Conservation (phyloP, 1,140 invertebrate species). For the Parasteatoda tepidariorum region DNA sequence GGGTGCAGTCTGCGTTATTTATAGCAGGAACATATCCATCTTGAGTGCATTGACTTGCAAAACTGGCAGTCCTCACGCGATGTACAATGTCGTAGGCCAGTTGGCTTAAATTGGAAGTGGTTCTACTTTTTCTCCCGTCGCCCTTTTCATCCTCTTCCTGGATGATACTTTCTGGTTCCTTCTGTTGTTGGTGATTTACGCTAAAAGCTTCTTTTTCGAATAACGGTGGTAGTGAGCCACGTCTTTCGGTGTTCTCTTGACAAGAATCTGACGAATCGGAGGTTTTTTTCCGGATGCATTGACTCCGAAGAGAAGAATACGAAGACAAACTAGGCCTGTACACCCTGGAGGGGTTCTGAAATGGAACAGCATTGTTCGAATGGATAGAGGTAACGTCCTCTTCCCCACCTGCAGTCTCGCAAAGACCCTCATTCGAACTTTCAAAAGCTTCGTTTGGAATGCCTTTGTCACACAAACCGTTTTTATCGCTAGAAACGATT, state of each 20-base stretch:
- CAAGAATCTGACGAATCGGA: neutral
- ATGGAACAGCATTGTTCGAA: neutral
- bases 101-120: slow-evolving; percentile 27
- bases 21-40: slow-evolving; percentile 15
- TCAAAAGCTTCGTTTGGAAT: slow-evolving; percentile 13
- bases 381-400: neutral
- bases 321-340: neutral
- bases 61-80: slow-evolving; percentile 26
- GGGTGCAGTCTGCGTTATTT: neutral
- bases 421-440: neutral
- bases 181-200: neutral
- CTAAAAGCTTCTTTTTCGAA: slow-evolving; percentile 21
- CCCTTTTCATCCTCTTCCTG: neutral
- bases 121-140: neutral
- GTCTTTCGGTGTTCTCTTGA: slow-evolving; percentile 9
- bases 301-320: neutral
- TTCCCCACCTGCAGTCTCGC: neutral
- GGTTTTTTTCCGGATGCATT: neutral
- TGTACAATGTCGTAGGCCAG: slow-evolving; percentile 29
- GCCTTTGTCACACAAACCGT: neutral
- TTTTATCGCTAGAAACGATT: neutral
- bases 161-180: neutral
- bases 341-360: neutral
- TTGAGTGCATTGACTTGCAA: slow-evolving; percentile 42
- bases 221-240: slow-evolving; percentile 26